Conservation (phyloP, 2,113 vertebrate genomes). For the Clarias batrachus region DNA sequence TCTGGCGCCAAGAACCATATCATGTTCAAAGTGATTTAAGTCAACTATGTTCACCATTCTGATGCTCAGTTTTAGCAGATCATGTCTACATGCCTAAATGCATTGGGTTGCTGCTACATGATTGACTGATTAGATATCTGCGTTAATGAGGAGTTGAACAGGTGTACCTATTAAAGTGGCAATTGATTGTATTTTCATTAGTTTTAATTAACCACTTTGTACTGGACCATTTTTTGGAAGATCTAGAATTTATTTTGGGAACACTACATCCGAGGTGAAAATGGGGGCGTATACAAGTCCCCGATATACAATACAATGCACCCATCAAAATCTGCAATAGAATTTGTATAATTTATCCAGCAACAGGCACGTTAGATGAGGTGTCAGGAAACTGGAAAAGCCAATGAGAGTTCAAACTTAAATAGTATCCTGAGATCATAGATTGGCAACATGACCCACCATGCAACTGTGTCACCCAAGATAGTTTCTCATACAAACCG, state of each 20-base stretch:
- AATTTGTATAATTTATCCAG: not conserved
- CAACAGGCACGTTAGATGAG: not conserved
- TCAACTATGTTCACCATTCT: too few species aligned
- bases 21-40: too few species aligned
- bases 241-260: not conserved
- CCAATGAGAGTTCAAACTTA: not conserved
- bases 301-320: not conserved
- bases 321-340: not conserved
- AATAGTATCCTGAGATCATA: constrained; percentile 32
- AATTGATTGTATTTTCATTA: not conserved
- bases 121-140: too few species aligned
- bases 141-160: too few species aligned
- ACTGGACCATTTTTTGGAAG: not conserved
- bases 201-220: not conserved
- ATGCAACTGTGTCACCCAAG: not conserved
- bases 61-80: too few species aligned
- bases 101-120: too few species aligned
- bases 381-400: not conserved
- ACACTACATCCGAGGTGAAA: not conserved
- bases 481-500: not conserved
- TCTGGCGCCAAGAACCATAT: too few species aligned
- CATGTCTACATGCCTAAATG: too few species aligned
- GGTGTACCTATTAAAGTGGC: too few species aligned
- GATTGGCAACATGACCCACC: not conserved
- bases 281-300: not conserved